Conservation (phyloP, 2,888 invertebrate genomes). For the Mimas tiliae region DNA sequence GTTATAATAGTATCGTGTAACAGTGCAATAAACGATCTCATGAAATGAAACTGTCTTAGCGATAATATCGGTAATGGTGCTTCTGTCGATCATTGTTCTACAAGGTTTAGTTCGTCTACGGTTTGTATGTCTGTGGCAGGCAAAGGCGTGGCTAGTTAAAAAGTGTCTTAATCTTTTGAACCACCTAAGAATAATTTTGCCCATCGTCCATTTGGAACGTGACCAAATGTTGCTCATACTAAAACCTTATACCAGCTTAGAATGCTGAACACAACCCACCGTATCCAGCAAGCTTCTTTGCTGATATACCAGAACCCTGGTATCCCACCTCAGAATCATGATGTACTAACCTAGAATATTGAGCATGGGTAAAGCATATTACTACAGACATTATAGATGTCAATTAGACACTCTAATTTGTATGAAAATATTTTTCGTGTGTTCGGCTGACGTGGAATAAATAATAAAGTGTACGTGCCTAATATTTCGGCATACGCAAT, state of each 20-base stretch:
- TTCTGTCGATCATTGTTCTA: constrained; percentile 42
- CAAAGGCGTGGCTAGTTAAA: not conserved
- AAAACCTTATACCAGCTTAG: not conserved
- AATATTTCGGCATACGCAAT: too few relatives aligned
- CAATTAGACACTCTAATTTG: too few relatives aligned
- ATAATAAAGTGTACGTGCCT: too few relatives aligned
- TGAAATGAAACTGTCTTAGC: constrained; percentile 41
- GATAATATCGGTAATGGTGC: constrained; percentile 51
- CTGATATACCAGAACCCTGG: not conserved
- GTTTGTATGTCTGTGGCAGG: not conserved
- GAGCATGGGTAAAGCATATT: not conserved
- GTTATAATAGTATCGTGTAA: constrained; percentile 41
- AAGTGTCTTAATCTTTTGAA: not conserved
- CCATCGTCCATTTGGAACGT: not conserved
- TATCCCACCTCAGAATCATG: not conserved
- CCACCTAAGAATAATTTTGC: not conserved
- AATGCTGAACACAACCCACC: not conserved
- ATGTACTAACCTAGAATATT: not conserved
- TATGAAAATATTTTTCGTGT: too few relatives aligned
- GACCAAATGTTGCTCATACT: not conserved
- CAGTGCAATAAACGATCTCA: constrained; percentile 67
- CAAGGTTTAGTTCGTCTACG: not conserved
- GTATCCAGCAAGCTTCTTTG: not conserved
- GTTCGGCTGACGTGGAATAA: too few relatives aligned
- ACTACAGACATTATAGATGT: too few relatives aligned